phyloP scores from a whole-genome alignment of 2,113 vertebrate genomes.

The Myiozetetes cayanensis region DNA sequence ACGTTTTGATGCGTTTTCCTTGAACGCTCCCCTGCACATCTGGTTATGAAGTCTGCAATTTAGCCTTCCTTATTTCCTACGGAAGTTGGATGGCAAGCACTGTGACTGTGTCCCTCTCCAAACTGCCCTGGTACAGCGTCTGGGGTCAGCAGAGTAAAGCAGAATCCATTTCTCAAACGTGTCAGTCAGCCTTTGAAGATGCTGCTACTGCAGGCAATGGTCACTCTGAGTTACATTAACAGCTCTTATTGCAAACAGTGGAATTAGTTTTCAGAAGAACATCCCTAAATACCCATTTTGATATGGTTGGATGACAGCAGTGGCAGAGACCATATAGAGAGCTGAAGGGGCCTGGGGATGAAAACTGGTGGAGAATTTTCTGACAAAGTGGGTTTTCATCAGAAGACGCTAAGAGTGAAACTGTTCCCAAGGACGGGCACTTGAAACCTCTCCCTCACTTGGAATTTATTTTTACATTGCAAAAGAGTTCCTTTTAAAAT shows the following conservation, averaged over 20 bases:
- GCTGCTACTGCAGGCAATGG: neutral
- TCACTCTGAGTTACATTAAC: slow-evolving; percentile 10
- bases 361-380: slow-evolving; percentile 33
- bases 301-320: neutral
- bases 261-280: slow-evolving; percentile 27
- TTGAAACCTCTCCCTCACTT: neutral
- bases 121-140: neutral
- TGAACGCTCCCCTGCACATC: neutral
- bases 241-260: neutral
- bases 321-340: slow-evolving; percentile 24
- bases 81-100: neutral
- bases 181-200: slow-evolving; percentile 15
- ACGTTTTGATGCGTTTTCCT: neutral
- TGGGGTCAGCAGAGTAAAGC: neutral
- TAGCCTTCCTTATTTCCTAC: neutral
- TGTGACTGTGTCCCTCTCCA: neutral
- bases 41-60: neutral
- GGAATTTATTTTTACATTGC: neutral
- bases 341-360: slow-evolving; percentile 24
- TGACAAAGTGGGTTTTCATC: slow-evolving; percentile 41
- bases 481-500: neutral
- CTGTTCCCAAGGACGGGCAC: neutral
- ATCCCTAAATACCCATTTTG: slow-evolving; percentile 32
- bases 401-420: neutral
- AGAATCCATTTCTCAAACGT: neutral